A percentile compares a stretch with the other conserved stretches of the same genome.
Evolutionary conservation across 1,140 invertebrate species (phyloP).

Genomic region (Anoplophora glabripennis): DNA sequence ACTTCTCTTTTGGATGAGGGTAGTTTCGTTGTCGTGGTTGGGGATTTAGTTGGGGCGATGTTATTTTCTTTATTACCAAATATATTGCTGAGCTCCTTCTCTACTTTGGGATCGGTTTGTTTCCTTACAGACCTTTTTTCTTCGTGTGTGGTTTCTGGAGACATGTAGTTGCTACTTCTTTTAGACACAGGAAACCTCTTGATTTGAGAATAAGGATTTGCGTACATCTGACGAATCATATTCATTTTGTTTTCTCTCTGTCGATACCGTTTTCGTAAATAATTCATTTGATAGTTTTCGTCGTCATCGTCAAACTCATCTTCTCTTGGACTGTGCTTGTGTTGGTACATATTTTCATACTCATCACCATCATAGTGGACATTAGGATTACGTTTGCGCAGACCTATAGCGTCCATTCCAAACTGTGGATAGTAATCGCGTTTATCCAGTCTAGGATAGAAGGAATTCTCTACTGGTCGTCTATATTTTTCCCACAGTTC

Average conservation of each 20-base stretch:
- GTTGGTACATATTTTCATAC: conserved; percentile 23
- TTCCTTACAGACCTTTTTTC: conserved; percentile 38
- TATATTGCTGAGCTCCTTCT: conserved; percentile 56
- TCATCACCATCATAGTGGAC: neutral
- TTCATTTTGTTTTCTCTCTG: conserved; percentile 11
- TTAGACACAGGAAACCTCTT: conserved; percentile 66
- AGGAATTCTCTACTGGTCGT: conserved; percentile 34
- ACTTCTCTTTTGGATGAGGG: conserved; percentile 5
- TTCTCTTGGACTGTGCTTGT: conserved; percentile 6
- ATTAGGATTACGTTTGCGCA: conserved; percentile 25
- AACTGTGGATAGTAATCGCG: conserved; percentile 34
- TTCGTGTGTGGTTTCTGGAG: conserved; percentile 28
- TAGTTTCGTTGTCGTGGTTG: conserved; percentile 23
- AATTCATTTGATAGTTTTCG: conserved; percentile 16
- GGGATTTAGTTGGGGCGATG: conserved; percentile 16
- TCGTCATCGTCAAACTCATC: conserved; percentile 24
- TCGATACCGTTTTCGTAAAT: conserved; percentile 20
- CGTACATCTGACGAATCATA: conserved; percentile 14
- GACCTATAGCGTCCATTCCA: conserved; percentile 38
- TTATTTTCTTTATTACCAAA: conserved; percentile 49
- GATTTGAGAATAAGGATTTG: conserved; percentile 14
- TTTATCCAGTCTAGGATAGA: conserved; percentile 18
- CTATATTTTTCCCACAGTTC: conserved; percentile 62
- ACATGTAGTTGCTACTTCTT: conserved; percentile 52
- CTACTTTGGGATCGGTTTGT: conserved; percentile 51